phyloP scores from a whole-genome alignment of 2,888 invertebrate genomes.

The Leptopilina syphax region DNA sequence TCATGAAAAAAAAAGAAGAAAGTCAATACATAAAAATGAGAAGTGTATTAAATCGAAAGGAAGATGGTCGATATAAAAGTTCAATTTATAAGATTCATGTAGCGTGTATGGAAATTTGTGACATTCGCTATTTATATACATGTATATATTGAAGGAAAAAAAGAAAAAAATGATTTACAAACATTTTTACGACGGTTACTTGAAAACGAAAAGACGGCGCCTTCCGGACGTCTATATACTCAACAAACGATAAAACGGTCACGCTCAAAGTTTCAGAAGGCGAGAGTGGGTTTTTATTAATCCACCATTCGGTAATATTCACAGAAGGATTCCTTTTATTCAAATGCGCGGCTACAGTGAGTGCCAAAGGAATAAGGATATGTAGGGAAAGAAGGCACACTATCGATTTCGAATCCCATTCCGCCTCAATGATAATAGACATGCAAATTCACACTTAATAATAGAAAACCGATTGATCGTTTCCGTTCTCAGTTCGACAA shows the following conservation, averaged over 20 bases:
- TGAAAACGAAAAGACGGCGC: conserved; percentile 42
- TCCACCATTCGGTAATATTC: conserved; percentile 44
- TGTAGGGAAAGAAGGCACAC: conserved; percentile 43
- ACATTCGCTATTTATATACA: conserved; percentile 3
- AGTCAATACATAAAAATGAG: conserved; percentile 4
- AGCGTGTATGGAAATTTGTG: neutral
- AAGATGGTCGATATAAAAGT: neutral
- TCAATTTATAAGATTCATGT: conserved; percentile 4
- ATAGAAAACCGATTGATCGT: conserved; percentile 45
- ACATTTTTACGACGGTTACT: conserved; percentile 39
- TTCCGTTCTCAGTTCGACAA: neutral
- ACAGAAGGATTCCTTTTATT: conserved; percentile 38
- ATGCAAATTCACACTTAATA: conserved; percentile 52
- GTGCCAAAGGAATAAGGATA: conserved; percentile 40
- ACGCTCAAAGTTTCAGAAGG: conserved; percentile 44
- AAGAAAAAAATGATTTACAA: conserved; percentile 3
- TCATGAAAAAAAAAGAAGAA: neutral
- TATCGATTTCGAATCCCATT: conserved; percentile 16
- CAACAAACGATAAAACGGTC: conserved; percentile 44
- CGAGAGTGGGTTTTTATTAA: conserved; percentile 38
- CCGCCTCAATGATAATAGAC: conserved; percentile 51
- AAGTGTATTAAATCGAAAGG: conserved; percentile 5
- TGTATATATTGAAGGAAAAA: too few relatives aligned
- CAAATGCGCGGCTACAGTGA: conserved; percentile 27
- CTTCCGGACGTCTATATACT: conserved; percentile 38